phyloP scores from a whole-genome alignment of 2,797 vertebrate genomes.

The Helostoma temminkii region DNA sequence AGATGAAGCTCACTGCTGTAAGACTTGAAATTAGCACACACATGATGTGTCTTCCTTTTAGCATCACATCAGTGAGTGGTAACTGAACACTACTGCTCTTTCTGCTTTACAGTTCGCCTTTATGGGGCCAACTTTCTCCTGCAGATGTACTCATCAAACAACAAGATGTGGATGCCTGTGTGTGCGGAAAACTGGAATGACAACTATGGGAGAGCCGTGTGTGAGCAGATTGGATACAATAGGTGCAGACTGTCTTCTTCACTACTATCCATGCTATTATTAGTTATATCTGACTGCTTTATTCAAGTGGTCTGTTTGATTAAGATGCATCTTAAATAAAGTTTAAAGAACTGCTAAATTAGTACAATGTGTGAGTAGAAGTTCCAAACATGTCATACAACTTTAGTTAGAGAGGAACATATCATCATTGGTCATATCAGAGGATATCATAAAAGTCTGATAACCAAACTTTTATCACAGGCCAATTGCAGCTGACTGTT shows the following conservation, averaged over 20 bases:
- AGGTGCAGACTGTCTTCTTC: slow-evolving; percentile 65
- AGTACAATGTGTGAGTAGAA: too few species aligned
- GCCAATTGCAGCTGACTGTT: too few species aligned
- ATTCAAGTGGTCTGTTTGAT: too few species aligned
- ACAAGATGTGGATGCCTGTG: slow-evolving; percentile 85
- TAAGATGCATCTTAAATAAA: too few species aligned
- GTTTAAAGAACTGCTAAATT: too few species aligned
- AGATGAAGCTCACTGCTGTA: slow-evolving; percentile 91
- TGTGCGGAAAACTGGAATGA: slow-evolving; percentile 87
- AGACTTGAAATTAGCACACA: slow-evolving; percentile 50
- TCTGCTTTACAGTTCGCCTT: slow-evolving; percentile 86
- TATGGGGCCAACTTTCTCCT: slow-evolving; percentile 85
- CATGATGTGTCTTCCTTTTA: rapidly evolving
- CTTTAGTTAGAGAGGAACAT: too few species aligned
- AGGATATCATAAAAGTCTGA: too few species aligned
- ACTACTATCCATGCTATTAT: neutral
- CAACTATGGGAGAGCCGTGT: slow-evolving; percentile 78
- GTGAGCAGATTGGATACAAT: slow-evolving; percentile 88
- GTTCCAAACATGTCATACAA: too few species aligned
- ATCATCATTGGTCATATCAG: too few species aligned
- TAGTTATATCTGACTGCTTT: neutral
- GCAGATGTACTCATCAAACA: slow-evolving; percentile 84
- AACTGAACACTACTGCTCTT: neutral
- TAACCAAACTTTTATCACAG: too few species aligned
- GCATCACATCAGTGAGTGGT: neutral